These are phyloP conservation scores for Torymus aiolomorphi DNA, from an alignment of 2,888 invertebrate genomes.

Conservation along the genomic window DNA sequence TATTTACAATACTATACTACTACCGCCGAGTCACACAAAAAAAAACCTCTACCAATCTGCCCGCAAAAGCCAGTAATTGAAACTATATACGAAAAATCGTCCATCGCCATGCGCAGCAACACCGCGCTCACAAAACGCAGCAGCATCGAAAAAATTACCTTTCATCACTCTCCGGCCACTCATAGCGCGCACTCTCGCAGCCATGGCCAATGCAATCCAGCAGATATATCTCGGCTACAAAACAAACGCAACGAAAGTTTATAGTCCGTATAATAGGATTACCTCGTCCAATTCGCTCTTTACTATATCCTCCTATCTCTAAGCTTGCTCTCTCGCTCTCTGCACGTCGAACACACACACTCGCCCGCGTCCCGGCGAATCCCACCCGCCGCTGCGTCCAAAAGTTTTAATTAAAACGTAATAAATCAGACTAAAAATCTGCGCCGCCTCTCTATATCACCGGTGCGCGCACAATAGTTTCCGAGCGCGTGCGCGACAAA, in stretches of 20 bases:
- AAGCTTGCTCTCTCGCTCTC: neutral
- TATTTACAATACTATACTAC: too few relatives aligned
- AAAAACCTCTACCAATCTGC: too few relatives aligned
- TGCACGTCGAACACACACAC: too few relatives aligned
- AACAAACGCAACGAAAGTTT: conserved; percentile 21
- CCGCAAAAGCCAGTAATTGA: too few relatives aligned
- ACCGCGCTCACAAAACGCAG: too few relatives aligned
- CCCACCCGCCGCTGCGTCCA: neutral
- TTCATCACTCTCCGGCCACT: too few relatives aligned
- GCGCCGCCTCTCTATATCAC: conserved; percentile 13
- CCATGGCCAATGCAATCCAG: neutral
- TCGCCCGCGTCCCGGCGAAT: neutral
- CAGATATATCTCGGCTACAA: neutral
- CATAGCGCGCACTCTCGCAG: too few relatives aligned
- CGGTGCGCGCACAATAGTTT: conserved; percentile 48
- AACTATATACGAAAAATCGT: too few relatives aligned
- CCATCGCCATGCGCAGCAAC: too few relatives aligned
- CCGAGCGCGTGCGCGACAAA: conserved; percentile 55
- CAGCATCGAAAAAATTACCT: too few relatives aligned
- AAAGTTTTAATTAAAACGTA: conserved; percentile 56
- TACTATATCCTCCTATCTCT: conserved; percentile 4
- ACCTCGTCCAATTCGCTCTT: conserved; percentile 37
- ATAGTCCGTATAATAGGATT: conserved; percentile 32
- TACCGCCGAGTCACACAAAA: too few relatives aligned
- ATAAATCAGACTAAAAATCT: conserved; percentile 49